A percentile compares a stretch with the other conserved stretches of the same genome.
These are phyloP conservation scores for Tenthredo distinguenda DNA, from an alignment of 2,888 invertebrate genomes.

Conservation along the genomic window DNA sequence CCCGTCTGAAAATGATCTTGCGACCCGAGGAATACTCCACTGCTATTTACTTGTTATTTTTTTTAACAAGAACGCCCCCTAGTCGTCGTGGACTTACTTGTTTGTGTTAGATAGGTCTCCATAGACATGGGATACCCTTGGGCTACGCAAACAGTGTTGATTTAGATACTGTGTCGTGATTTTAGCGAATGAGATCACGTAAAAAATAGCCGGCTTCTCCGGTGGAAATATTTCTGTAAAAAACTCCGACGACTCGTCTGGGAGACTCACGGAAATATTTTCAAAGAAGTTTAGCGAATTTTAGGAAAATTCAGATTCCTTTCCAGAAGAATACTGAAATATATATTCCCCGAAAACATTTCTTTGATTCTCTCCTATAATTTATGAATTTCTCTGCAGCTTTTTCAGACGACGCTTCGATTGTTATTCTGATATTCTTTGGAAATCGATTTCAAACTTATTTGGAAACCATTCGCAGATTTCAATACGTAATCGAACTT, in stretches of 20 bases:
- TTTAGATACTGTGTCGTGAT: not conserved
- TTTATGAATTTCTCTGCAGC: not conserved
- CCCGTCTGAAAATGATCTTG: constrained; percentile 68
- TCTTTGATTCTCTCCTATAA: not conserved
- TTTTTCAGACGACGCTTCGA: not conserved
- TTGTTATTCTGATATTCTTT: not conserved
- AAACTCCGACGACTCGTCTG: not conserved
- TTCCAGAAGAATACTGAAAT: not conserved
- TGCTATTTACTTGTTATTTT: constrained; percentile 18
- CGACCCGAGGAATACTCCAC: constrained; percentile 61
- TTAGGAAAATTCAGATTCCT: not conserved
- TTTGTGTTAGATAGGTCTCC: constrained; percentile 60
- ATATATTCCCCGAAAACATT: not conserved
- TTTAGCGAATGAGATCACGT: not conserved
- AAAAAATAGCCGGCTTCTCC: not conserved
- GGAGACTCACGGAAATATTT: not conserved
- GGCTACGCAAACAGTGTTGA: not conserved
- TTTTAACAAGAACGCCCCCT: constrained; percentile 11
- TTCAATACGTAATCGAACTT: not conserved
- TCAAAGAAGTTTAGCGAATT: not conserved
- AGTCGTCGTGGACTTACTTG: constrained; percentile 7
- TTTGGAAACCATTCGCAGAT: not conserved
- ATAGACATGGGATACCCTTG: constrained; percentile 15
- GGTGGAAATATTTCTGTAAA: not conserved
- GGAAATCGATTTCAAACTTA: not conserved